These are phyloP conservation scores for Dasysyrphus tricinctus DNA, from an alignment of 2,888 invertebrate species.

Conservation along the genomic window DNA sequence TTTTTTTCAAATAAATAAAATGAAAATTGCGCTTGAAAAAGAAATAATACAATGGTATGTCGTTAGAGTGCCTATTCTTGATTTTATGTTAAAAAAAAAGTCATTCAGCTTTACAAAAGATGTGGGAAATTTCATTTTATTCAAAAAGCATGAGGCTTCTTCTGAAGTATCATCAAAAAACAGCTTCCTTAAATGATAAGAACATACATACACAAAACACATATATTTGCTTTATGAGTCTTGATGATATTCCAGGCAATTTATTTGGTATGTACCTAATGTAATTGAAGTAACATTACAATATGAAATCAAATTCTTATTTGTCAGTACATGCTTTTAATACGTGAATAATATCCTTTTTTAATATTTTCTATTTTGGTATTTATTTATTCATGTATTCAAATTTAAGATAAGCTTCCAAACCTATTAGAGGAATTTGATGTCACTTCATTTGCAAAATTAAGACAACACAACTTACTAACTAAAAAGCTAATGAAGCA, in stretches of 20 bases:
- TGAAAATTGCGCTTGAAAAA: not conserved
- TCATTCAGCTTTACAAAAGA: not conserved
- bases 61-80: not conserved
- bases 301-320: too few relatives aligned
- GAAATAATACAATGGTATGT: not conserved
- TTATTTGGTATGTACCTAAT: not conserved
- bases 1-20: not conserved
- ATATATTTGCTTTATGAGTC: not conserved
- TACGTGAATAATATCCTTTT: too few relatives aligned
- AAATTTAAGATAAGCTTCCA: too few relatives aligned
- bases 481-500: too few relatives aligned
- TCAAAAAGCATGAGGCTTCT: not conserved
- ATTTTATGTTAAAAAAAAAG: not conserved
- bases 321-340: too few relatives aligned
- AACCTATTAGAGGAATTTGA: too few relatives aligned
- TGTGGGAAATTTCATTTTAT: not conserved
- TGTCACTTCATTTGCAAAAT: too few relatives aligned
- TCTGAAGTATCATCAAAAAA: not conserved
- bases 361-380: too few relatives aligned
- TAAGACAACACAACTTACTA: too few relatives aligned
- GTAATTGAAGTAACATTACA: too few relatives aligned
- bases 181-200: not conserved
- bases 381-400: too few relatives aligned
- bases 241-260: not conserved
- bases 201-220: not conserved